Evolutionary conservation across 2,888 invertebrate genomes (phyloP).

Genomic region (Brachynemurus nebulosus): DNA sequence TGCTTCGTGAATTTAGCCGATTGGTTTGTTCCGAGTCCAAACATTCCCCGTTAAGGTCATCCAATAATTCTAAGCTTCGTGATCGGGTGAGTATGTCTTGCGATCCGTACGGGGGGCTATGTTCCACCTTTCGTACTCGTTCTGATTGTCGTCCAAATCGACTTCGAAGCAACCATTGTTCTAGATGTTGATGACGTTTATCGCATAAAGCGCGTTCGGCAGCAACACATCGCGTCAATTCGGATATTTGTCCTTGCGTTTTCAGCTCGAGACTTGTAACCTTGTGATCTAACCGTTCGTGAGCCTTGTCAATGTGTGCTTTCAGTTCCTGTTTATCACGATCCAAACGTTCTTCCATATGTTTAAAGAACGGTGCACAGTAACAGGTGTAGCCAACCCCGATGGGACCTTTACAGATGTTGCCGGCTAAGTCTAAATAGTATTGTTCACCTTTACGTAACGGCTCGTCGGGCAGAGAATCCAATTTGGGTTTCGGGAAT

Average conservation of each 20-base stretch:
- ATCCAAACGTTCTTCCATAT: conserved; percentile 72
- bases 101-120: conserved; percentile 37
- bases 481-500: conserved; percentile 73
- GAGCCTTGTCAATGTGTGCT: conserved; percentile 63
- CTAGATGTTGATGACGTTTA: conserved; percentile 50
- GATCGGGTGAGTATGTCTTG: conserved; percentile 49
- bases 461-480: conserved; percentile 76
- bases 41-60: conserved; percentile 24
- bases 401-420: conserved; percentile 90
- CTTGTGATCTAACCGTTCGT: conserved; percentile 64
- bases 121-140: conserved; percentile 35
- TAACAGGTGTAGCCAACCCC: conserved; percentile 87
- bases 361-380: conserved; percentile 82
- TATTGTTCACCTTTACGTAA: conserved; percentile 83
- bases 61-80: conserved; percentile 55
- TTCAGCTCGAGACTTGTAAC: conserved; percentile 64
- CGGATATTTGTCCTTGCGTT: conserved; percentile 57
- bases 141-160: conserved; percentile 44
- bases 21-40: conserved; percentile 34
- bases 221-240: conserved; percentile 50
- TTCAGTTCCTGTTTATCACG: conserved; percentile 68
- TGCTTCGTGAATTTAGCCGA: conserved; percentile 36
- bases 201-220: conserved; percentile 46
- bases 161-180: conserved; percentile 54
- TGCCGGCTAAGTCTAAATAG: conserved; percentile 86